These are phyloP conservation scores for Macroramphosus scolopax DNA, from an alignment of 2,797 vertebrate species.

Conservation along the genomic window DNA sequence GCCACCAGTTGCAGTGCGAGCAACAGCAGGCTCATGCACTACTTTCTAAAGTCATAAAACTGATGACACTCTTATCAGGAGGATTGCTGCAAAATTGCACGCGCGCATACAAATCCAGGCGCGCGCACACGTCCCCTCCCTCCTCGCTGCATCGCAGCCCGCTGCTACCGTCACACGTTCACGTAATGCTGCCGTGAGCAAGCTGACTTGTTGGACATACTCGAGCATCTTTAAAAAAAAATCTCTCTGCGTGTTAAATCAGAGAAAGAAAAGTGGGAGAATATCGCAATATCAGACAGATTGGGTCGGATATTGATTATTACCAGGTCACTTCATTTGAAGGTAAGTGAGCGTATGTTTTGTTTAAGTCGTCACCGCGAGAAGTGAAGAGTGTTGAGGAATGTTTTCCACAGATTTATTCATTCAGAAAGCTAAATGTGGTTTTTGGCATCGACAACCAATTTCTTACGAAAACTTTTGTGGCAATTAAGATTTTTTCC, in stretches of 20 bases:
- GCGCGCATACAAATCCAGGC: conserved; percentile 7
- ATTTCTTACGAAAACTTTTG: conserved; percentile 51
- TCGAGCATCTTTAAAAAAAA: conserved; percentile 47
- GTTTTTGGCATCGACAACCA: not conserved
- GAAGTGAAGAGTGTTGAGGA: conserved; percentile 9
- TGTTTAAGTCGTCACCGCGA: not conserved
- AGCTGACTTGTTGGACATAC: conserved; percentile 71
- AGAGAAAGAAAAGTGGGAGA: conserved; percentile 45
- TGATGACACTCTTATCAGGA: conserved; percentile 8
- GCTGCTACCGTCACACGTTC: conserved; percentile 61
- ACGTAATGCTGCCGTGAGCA: conserved; percentile 63
- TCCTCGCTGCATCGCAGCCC: conserved; percentile 52
- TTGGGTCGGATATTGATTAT: conserved; percentile 34
- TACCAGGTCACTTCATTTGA: conserved; percentile 46
- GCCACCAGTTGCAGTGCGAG: conserved; percentile 1
- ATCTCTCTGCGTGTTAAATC: conserved; percentile 40
- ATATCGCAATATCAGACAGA: conserved; percentile 20
- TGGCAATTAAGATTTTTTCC: conserved; percentile 1
- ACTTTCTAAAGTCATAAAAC: not conserved
- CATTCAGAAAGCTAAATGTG: too few species aligned
- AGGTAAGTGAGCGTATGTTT: conserved; percentile 59
- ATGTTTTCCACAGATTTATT: too few species aligned
- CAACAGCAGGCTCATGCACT: conserved; percentile 4
- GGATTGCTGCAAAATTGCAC: conserved; percentile 47
- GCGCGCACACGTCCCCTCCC: conserved; percentile 42